Evolutionary conservation across 2,113 vertebrate genomes (phyloP).

Genomic region (Menidia beryllina): DNA sequence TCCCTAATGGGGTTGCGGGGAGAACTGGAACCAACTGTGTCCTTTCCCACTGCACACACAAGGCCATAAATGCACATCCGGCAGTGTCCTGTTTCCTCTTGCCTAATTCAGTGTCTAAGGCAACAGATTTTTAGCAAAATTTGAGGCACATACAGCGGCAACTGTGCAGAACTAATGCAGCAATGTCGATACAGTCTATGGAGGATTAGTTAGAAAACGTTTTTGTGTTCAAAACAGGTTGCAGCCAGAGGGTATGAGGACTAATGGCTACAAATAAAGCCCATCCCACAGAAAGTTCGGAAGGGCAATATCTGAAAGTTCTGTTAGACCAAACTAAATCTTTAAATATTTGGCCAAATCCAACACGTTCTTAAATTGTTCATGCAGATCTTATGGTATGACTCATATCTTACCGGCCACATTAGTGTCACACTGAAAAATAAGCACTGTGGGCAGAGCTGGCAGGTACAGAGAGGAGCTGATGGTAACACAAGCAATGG

Average conservation of each 20-base stretch:
- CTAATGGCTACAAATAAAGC: slow-evolving; percentile 47
- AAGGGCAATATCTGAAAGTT: slow-evolving; percentile 10
- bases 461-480: slow-evolving; percentile 41
- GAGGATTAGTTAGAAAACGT: slow-evolving; percentile 38
- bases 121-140: slow-evolving; percentile 19
- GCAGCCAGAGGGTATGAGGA: slow-evolving; percentile 31
- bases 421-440: slow-evolving; percentile 54
- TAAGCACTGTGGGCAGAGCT: slow-evolving; percentile 58
- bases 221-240: slow-evolving; percentile 48
- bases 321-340: slow-evolving; percentile 21
- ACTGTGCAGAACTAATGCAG: slow-evolving; percentile 30
- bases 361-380: slow-evolving; percentile 26
- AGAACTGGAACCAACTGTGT: no score
- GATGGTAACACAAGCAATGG: slow-evolving; percentile 58
- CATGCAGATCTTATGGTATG: slow-evolving; percentile 26
- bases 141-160: slow-evolving; percentile 8
- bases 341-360: slow-evolving; percentile 31
- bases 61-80: slow-evolving; percentile 28
- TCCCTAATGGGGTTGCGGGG: no score
- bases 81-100: slow-evolving; percentile 36
- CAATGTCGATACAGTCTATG: slow-evolving; percentile 29
- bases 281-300: slow-evolving; percentile 35
- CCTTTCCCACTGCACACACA: background rate
- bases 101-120: slow-evolving; percentile 11
- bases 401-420: slow-evolving; percentile 46